Conservation (phyloP, 2,113 vertebrate genomes). For the Oryzias curvinotus region DNA sequence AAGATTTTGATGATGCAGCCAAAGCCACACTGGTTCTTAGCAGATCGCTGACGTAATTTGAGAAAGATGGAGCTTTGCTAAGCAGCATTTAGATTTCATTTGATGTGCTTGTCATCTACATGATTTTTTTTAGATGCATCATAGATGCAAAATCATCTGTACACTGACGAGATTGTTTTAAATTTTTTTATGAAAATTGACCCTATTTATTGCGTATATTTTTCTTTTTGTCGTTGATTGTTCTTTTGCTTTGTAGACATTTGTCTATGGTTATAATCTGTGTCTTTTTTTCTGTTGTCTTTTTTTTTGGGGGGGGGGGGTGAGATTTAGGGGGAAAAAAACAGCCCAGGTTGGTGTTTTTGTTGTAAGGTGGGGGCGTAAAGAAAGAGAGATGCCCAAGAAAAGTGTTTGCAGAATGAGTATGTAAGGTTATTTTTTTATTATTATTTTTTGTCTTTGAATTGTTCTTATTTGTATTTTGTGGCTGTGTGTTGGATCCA, state of each 20-base stretch:
- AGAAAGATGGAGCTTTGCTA: slow-evolving; percentile 28
- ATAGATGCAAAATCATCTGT: slow-evolving; percentile 34
- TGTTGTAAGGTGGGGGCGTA: not conserved
- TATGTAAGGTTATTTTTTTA: slow-evolving; percentile 15
- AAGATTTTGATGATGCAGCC: slow-evolving; percentile 27
- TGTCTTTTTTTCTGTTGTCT: slow-evolving; percentile 13
- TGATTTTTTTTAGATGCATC: slow-evolving; percentile 39
- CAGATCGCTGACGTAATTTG: slow-evolving; percentile 4
- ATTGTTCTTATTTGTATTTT: slow-evolving; percentile 43
- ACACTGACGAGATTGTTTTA: slow-evolving; percentile 46
- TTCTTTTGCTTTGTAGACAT: slow-evolving; percentile 40
- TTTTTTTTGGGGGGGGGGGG: slow-evolving; percentile 33
- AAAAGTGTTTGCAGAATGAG: slow-evolving; percentile 10
- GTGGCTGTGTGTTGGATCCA: slow-evolving; percentile 48
- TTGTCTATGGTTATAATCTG: slow-evolving; percentile 45
- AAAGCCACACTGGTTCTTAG: slow-evolving; percentile 28
- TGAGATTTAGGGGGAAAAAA: slow-evolving; percentile 28
- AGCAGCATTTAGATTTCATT: slow-evolving; percentile 40
- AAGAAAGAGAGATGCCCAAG: slow-evolving; percentile 6
- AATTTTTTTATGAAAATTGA: slow-evolving; percentile 45
- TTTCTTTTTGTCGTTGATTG: slow-evolving; percentile 22
- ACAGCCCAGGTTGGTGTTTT: slow-evolving; percentile 11
- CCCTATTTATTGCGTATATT: slow-evolving; percentile 64
- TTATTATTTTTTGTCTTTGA: slow-evolving; percentile 37
- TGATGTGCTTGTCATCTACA: slow-evolving; percentile 36